Evolutionary conservation across 2,113 vertebrate species (phyloP), one percentile per base, ranked within the genome.

Genomic region (Sylvicapra grimmia): DNA sequence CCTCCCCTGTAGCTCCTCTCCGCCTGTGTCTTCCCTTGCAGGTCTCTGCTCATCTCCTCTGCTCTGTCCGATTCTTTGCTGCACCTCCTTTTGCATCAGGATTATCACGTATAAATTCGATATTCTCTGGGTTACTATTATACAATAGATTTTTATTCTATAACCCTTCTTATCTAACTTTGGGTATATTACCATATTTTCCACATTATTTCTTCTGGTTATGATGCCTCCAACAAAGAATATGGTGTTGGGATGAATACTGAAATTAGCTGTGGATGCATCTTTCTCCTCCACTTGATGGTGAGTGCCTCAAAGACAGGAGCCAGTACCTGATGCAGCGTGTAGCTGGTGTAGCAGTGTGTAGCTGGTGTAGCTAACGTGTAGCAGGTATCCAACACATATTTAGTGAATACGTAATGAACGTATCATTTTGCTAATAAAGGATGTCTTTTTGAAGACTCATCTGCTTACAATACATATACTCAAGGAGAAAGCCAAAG

Each of bases 401-500:
- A 2, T 47, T 86, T 56, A 90, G 29, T 51, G 21, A 61, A 36
- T 79, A n/a, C 0, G 8, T 47, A 86, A 61, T 36, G 19, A 83
- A 61, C 4, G 2, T 21, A 80, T 96, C 12, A 6, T 93, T 77
- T 53, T 59, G 79, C 33, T 86, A 58, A 79, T 79, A 89, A 88
- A 83, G 31, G 89, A 87, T n/a, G 18, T 53, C 21, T 87, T 89
- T 93, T 44, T 59, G 90, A 95, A 79, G 47, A 36, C 56, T 96
- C 36, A 63, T 80, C 36, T 84, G 10, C 89, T 90, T 94, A 27
- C 19, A 8, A 83, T 49, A 72, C 59, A 27, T 86, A 40, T 5
- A 94, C 6, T 5, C 68, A 86, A 93, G 44, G 83, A 83, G 65
- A 93, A 94, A 59, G n/a, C 56, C 58, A 96, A 25, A 96, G 68